Conservation (phyloP, 2,797 vertebrate genomes). For the Rhyacichthys aspro region DNA sequence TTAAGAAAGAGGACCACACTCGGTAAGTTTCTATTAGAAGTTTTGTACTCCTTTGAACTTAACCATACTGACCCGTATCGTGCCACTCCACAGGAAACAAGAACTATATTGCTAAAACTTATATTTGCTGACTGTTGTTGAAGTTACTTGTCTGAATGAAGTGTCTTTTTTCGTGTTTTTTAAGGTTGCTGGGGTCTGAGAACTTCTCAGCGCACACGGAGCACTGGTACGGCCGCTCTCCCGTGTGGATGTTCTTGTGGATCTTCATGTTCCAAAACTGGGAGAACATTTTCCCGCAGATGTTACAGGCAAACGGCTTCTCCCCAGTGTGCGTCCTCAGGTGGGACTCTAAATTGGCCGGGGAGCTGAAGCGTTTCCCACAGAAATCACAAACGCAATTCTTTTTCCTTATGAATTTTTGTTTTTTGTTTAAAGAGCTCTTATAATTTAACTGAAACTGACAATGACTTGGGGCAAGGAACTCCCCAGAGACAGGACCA, state of each 20-base stretch:
- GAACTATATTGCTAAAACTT: too few relatives aligned
- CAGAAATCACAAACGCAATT: slow-evolving; percentile 64
- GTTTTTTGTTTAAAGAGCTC: neutral
- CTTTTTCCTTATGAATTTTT: slow-evolving; percentile 45
- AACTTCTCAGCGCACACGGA: slow-evolving; percentile 63
- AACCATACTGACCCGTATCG: too few relatives aligned
- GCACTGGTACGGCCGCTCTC: slow-evolving; percentile 72
- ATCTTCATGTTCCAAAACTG: slow-evolving; percentile 79
- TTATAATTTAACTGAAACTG: slow-evolving; percentile 12
- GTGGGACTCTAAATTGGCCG: slow-evolving; percentile 69
- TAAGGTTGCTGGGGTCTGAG: slow-evolving; percentile 76
- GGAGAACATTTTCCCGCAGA: slow-evolving; percentile 74
- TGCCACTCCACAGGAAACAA: too few relatives aligned
- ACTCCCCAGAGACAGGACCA: slow-evolving; percentile 21
- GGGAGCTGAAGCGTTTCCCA: slow-evolving; percentile 63
- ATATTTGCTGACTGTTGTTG: neutral
- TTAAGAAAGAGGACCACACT: too few relatives aligned
- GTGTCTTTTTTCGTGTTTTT: slow-evolving; percentile 74
- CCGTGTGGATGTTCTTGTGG: slow-evolving; percentile 73
- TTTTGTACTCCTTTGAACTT: too few relatives aligned
- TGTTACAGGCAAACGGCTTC: slow-evolving; percentile 63
- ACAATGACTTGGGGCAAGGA: slow-evolving; percentile 15
- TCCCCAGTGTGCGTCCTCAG: slow-evolving; percentile 73
- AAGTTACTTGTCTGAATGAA: slow-evolving; percentile 32
- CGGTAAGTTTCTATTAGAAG: too few relatives aligned